phyloP scores from a whole-genome alignment of 1,140 invertebrate species.

The Drosophila eugracilis region DNA sequence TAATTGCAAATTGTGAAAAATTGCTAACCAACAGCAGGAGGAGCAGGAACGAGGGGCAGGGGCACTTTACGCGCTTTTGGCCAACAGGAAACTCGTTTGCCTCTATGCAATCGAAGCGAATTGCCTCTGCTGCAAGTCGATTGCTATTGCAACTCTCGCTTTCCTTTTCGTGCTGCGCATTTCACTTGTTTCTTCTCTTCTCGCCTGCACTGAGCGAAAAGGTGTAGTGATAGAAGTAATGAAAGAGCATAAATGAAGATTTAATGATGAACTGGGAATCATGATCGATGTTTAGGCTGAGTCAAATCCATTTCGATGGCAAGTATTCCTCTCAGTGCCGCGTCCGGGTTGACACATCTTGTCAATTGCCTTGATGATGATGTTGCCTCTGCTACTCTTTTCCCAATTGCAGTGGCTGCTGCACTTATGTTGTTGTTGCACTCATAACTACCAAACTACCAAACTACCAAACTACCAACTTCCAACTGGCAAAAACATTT shows the following conservation, averaged over 20 bases:
- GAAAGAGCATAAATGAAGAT: background rate
- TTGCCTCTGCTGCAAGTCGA: constrained; percentile 18
- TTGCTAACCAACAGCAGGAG: constrained; percentile 42
- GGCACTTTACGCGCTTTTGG: constrained; percentile 67
- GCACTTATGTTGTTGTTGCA: constrained; percentile 13
- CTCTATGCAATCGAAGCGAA: constrained; percentile 37
- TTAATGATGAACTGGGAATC: background rate
- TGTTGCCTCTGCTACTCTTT: constrained; percentile 55
- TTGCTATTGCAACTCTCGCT: constrained; percentile 35
- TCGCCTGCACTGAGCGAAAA: constrained; percentile 26
- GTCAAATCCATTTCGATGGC: too few species aligned
- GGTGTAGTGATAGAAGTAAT: too few species aligned
- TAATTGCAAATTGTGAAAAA: constrained; percentile 74
- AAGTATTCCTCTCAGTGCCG: constrained; percentile 12
- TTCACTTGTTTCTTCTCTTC: constrained; percentile 31
- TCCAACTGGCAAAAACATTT: constrained; percentile 28
- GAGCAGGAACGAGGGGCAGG: constrained; percentile 13
- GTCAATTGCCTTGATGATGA: constrained; percentile 75
- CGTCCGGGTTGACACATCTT: constrained; percentile 65
- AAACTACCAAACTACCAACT: constrained; percentile 46
- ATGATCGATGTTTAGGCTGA: too few species aligned
- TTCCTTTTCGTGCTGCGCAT: constrained; percentile 41
- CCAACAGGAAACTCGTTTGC: constrained; percentile 64
- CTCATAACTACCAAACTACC: constrained; percentile 57
- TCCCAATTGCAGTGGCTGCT: constrained; percentile 18